A percentile compares a stretch with the other conserved stretches of the same genome.
Evolutionary conservation across 92 coral and sea anemone genomes (phyloP).

Genomic region (Zoanthus solanderi): DNA sequence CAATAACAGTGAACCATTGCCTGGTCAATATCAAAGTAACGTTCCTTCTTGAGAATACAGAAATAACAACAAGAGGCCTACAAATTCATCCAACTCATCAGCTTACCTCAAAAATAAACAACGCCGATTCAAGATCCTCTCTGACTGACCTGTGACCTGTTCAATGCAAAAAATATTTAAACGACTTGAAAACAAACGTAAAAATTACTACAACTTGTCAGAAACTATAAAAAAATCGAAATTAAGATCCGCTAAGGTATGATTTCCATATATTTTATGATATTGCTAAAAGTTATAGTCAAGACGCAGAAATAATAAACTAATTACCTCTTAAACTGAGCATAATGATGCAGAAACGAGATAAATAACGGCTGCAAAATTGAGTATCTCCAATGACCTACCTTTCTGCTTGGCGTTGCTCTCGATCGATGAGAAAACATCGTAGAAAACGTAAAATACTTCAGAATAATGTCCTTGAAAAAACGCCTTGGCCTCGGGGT

Average conservation of each 20-base stretch:
- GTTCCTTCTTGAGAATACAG: constrained; percentile 1
- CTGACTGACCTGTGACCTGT: constrained; percentile 93
- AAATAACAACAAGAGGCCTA: not conserved
- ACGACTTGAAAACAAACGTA: not conserved
- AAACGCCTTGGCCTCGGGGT: constrained; percentile 92
- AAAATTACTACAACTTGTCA: not conserved
- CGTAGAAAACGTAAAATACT: constrained; percentile 94
- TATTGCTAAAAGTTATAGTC: not conserved
- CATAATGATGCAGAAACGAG: constrained; percentile 24
- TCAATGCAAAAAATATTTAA: constrained; percentile 11
- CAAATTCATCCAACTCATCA: not conserved
- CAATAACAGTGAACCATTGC: not conserved
- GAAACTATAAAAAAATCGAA: not conserved
- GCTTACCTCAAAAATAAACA: constrained; percentile 88
- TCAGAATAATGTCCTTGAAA: constrained; percentile 93
- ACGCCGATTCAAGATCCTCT: constrained; percentile 93
- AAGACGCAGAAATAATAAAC: not conserved
- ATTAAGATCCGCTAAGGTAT: not conserved
- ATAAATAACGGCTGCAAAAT: constrained; percentile 46
- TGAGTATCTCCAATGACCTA: constrained; percentile 53
- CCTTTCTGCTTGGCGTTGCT: constrained; percentile 92
- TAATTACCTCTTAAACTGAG: not conserved
- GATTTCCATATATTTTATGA: not conserved
- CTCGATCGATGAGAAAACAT: constrained; percentile 91
- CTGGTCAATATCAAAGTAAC: not conserved